Conservation (phyloP, 2,113 vertebrate genomes). For the Etheostoma spectabile region DNA sequence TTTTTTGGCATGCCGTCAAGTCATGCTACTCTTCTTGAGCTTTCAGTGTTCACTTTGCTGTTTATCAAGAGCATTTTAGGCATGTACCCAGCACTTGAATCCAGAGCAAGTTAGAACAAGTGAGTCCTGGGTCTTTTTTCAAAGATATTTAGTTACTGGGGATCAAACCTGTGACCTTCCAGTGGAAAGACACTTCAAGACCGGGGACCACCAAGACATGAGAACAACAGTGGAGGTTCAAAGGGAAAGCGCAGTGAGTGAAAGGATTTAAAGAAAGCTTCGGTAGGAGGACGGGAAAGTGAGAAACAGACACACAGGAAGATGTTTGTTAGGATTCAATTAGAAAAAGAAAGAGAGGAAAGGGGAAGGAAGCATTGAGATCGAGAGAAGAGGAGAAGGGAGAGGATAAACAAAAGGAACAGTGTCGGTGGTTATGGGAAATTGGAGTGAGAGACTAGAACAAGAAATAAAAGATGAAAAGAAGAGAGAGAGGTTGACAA, state of each 20-base stretch:
- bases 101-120: slow-evolving; percentile 35
- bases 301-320: slow-evolving; percentile 42
- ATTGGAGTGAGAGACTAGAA: background rate
- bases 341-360: slow-evolving; percentile 5
- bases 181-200: background rate
- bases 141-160: slow-evolving; percentile 41
- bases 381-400: background rate
- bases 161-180: slow-evolving; percentile 23
- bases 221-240: background rate
- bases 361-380: slow-evolving; percentile 45
- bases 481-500: background rate
- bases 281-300: background rate
- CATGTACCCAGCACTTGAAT: slow-evolving; percentile 11
- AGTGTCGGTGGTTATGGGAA: slow-evolving; percentile 10
- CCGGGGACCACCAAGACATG: background rate
- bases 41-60: background rate
- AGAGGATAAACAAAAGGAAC: slow-evolving; percentile 19
- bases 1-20: background rate
- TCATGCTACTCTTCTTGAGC: background rate
- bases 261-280: background rate
- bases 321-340: slow-evolving; percentile 35
- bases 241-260: slow-evolving; percentile 6
- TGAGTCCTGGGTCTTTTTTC: background rate
- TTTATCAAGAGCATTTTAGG: slow-evolving; percentile 2
- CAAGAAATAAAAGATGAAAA: slow-evolving; percentile 8